A percentile compares a stretch with the other conserved stretches of the same genome.
Conservation (phyloP, 1,140 invertebrate genomes). For the Cylas formicarius region DNA sequence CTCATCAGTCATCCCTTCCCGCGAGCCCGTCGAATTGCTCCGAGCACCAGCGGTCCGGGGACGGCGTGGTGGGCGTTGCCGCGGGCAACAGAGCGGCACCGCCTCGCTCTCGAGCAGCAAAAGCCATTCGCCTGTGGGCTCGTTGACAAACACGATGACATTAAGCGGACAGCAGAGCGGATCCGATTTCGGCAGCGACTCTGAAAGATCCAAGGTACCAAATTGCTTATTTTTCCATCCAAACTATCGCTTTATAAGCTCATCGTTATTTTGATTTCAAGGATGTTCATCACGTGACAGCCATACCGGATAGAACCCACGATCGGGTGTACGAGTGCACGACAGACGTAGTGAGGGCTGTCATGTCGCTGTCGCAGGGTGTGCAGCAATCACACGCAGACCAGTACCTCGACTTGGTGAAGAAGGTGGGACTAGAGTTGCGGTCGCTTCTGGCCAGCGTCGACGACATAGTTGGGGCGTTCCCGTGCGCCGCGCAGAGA, state of each 20-base stretch:
- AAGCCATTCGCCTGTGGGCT: constrained; percentile 37
- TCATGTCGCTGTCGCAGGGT: constrained; percentile 79
- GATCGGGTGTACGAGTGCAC: constrained; percentile 87
- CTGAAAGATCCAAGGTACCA: constrained; percentile 26
- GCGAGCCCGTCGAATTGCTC: constrained; percentile 25
- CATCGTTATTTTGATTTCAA: constrained; percentile 13
- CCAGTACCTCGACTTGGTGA: constrained; percentile 74
- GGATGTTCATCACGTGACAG: constrained; percentile 46
- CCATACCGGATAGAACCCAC: constrained; percentile 66
- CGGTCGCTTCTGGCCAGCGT: constrained; percentile 73
- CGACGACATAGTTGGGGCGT: constrained; percentile 67
- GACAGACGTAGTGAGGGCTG: constrained; percentile 81
- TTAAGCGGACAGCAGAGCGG: constrained; percentile 17
- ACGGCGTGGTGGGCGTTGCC: constrained; percentile 27
- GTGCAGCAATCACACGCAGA: constrained; percentile 65
- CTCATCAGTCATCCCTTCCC: constrained; percentile 2
- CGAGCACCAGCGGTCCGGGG: constrained; percentile 20
- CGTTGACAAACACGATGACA: constrained; percentile 29
- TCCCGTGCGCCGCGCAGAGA: constrained; percentile 67
- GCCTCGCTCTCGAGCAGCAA: constrained; percentile 36
- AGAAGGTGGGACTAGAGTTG: constrained; percentile 75
- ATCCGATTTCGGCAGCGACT: constrained; percentile 20
- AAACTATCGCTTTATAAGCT: constrained; percentile 1
- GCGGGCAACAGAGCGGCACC: constrained; percentile 31
- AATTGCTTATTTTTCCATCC: constrained; percentile 2